Evolutionary conservation across 2,888 invertebrate genomes (phyloP), one percentile per base, ranked within the genome.

Genomic region (Heliconius ismenius): DNA sequence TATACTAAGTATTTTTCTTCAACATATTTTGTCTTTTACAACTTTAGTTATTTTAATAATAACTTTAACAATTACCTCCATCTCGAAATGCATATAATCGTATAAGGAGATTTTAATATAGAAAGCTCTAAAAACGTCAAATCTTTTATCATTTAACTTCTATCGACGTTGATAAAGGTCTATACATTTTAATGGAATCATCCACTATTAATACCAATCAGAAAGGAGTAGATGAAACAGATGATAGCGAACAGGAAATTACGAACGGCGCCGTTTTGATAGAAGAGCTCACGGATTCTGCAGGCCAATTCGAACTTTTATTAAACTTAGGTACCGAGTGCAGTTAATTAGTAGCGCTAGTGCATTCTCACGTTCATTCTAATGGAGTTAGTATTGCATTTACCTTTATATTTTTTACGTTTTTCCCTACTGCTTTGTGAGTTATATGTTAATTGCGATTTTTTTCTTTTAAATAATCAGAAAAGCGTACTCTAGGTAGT

Each of bases 261-360:
- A 78, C 76, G 72, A 68, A 75, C 75, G 73, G 72, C 58, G 74
- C 54, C 69, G 73, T 76, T 67, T 74, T 74, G 76, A 73, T 77
- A 76, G 79, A 74, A 76, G 74, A 76, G 74, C 36, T 75, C 64
- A 74, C 78, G 76, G 60, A 75, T 73, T 76, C 76, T 64, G 68
- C 70, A 76, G 76, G 70, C 62, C 79, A 82, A 81, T 81, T 79
- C 75, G 62, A 80, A 82, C 80, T 82, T 82, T 81, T 81, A 81
- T 82, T 82, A 80, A 79, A 82, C 68, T 81, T 81, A 64, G 73
- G 78, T 73, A 78, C 65, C 69, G 26, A 76, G 75, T 76, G 73
- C 70, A 79, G 82, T 83, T 86, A 83, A 84, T 87, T 84, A 84
- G 79, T 79, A 58, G 76, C 81, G 79, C 76, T 73, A 60, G 79